Percentiles rank a stretch among this genome's conserved stretches.
These are phyloP conservation scores for Plusia festucae DNA, from an alignment of 2,888 invertebrate species.

Conservation along the genomic window DNA sequence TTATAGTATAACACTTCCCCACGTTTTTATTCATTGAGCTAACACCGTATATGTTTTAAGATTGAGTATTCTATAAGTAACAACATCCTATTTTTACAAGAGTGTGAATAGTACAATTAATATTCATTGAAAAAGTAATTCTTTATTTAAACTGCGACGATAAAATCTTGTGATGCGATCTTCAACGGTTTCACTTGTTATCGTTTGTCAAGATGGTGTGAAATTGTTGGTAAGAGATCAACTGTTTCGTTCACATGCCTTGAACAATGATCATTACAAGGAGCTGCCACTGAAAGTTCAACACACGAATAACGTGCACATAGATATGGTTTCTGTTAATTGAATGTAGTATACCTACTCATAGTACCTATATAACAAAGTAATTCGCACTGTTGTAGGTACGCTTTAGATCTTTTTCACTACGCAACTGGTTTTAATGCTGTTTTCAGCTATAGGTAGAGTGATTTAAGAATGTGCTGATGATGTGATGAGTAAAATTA, in stretches of 20 bases:
- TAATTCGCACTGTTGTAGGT: too few species aligned
- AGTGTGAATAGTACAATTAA: constrained; percentile 40
- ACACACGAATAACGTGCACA: constrained; percentile 20
- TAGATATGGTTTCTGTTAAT: constrained; percentile 18
- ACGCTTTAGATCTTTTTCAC: too few species aligned
- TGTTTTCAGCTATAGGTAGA: too few species aligned
- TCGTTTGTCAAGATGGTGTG: constrained; percentile 62
- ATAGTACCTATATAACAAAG: too few species aligned
- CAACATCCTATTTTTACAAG: constrained; percentile 36
- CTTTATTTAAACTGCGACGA: constrained; percentile 38
- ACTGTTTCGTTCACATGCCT: constrained; percentile 43
- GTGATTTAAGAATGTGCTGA: too few species aligned
- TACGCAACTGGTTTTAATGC: too few species aligned
- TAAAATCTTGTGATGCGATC: constrained; percentile 43
- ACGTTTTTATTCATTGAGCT: constrained; percentile 1
- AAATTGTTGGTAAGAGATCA: constrained; percentile 47
- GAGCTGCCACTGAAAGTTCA: constrained; percentile 43
- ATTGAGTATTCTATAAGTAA: constrained; percentile 42
- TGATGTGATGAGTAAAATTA: too few species aligned
- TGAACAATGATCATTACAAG: constrained; percentile 58
- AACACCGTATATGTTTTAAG: constrained; percentile 6
- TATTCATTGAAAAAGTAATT: constrained; percentile 48
- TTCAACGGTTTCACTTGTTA: constrained; percentile 42
- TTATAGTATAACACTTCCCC: constrained; percentile 20
- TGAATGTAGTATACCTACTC: too few species aligned